These are phyloP conservation scores for Coregonus sp. DNA, from an alignment of 2,797 vertebrate species.

Conservation along the genomic window DNA sequence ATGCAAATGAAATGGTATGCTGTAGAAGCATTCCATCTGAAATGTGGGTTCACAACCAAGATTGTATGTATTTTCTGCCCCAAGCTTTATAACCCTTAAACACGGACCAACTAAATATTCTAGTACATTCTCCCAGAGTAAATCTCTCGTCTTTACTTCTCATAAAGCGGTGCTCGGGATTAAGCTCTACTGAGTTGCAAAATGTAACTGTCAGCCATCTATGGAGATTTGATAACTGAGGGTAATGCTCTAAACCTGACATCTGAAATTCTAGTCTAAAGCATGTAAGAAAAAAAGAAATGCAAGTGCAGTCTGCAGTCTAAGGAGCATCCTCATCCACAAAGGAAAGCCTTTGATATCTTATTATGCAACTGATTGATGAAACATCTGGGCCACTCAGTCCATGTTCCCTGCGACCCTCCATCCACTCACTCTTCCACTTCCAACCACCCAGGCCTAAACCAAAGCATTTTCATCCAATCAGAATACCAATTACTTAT, in stretches of 20 bases:
- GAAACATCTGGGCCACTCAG: background rate
- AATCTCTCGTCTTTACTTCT: too few species aligned
- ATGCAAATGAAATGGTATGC: too few species aligned
- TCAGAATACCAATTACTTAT: constrained; percentile 41
- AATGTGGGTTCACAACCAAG: too few species aligned
- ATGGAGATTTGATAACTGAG: constrained; percentile 63
- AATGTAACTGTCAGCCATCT: constrained; percentile 68
- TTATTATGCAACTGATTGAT: background rate
- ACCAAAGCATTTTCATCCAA: constrained; percentile 17
- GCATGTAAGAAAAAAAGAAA: background rate
- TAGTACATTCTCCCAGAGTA: too few species aligned
- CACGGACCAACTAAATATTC: too few species aligned
- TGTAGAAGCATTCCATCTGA: too few species aligned
- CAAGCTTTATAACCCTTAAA: too few species aligned
- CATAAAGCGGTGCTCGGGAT: constrained; percentile 25
- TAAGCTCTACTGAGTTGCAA: constrained; percentile 70
- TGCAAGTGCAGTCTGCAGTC: too few species aligned
- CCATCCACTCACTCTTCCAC: background rate
- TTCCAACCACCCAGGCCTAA: constrained; percentile 13
- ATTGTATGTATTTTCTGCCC: too few species aligned
- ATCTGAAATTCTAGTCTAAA: constrained; percentile 58
- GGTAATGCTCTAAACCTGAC: constrained; percentile 58
- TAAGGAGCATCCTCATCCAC: too few species aligned
- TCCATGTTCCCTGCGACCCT: background rate
- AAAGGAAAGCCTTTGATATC: background rate